These are phyloP conservation scores for Cecropterus lyciades DNA, from an alignment of 1,140 invertebrate species.

Conservation along the genomic window DNA sequence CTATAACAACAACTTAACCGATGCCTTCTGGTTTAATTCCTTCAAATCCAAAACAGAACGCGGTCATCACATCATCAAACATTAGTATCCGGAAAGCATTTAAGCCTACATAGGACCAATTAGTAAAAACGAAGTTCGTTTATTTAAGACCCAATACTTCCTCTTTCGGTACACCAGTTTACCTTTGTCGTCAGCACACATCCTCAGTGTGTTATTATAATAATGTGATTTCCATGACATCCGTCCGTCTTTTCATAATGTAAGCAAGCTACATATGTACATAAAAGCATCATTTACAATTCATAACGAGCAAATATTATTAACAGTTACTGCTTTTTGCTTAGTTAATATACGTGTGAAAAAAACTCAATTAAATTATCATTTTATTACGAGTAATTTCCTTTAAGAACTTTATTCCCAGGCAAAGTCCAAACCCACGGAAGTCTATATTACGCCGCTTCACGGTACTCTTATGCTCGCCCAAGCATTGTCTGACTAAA, in stretches of 20 bases:
- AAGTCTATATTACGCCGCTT: constrained; percentile 42
- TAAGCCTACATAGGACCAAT: constrained; percentile 18
- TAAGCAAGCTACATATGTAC: constrained; percentile 13
- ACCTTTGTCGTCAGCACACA: constrained; percentile 24
- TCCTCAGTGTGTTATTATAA: constrained; percentile 19
- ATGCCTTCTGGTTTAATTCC: not conserved
- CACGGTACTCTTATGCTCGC: constrained; percentile 34
- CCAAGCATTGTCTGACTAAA: constrained; percentile 29
- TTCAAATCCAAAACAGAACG: constrained; percentile 21
- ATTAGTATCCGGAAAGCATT: constrained; percentile 16
- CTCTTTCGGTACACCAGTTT: constrained; percentile 20
- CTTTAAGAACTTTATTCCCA: constrained; percentile 50
- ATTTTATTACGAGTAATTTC: constrained; percentile 34
- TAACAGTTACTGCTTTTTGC: not conserved
- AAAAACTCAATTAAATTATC: not conserved
- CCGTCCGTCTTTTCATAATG: constrained; percentile 15
- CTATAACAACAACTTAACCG: not conserved
- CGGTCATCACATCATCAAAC: constrained; percentile 23
- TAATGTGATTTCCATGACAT: constrained; percentile 14
- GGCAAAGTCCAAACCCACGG: constrained; percentile 57
- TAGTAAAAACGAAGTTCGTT: constrained; percentile 17
- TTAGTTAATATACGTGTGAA: not conserved
- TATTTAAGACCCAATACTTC: constrained; percentile 17
- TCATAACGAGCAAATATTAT: not conserved
- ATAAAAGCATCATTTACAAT: constrained; percentile 10